Base-by-base conservation (phyloP, 2,797 vertebrate species). In the Pangasius larnaudii region DNA sequence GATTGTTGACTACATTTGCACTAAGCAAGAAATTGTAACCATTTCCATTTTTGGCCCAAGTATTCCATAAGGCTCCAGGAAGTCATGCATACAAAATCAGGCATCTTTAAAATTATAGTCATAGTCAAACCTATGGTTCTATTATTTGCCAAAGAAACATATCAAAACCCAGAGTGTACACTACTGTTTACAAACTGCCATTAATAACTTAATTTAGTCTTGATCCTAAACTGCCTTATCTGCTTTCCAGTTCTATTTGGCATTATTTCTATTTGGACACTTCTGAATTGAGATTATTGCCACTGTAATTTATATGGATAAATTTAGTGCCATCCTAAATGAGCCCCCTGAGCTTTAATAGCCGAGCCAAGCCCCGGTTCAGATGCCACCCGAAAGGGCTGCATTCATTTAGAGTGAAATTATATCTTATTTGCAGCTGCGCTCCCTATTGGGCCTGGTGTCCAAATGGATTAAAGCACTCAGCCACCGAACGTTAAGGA, bases 381-480 rank as follows among this genome's bases (percentile, higher is more conserved):
- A 75, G 36, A 89, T 49, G 27, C 85, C 86, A 86, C 63, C 63
- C 33, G 33, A 63, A 89, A 84, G 63, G 83, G 46, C 53, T 86
- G 87, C 72, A 91, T 89, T 91, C 71, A 90, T 93, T 91, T 88
- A 87, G 58, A 81, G 83, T 56, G 84, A 80, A 88, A 91, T 89
- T 85, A 90, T 87, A 88, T 91, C 85, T 88, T 91, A 87, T 91
- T 91, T 88, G 74, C 87, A 85, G 87, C 90, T 89, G 92, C 49
- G 63, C 69, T 84, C 59, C 42, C 78, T 87, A 77, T 90, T 86
- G 59, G 74, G 30, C 36, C 75, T 56, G 19, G 83, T 78, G 88
- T 88, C 88, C 86, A 87, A 90, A 83, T 86, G 77, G 77, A 91
- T 92, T 92, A 92, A 89, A 90, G 83, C 61, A 83, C 86, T 89